A percentile compares a stretch with the other conserved stretches of the same genome.
Evolutionary conservation across 2,797 vertebrate genomes (phyloP).

Genomic region (Psittacula echo): DNA sequence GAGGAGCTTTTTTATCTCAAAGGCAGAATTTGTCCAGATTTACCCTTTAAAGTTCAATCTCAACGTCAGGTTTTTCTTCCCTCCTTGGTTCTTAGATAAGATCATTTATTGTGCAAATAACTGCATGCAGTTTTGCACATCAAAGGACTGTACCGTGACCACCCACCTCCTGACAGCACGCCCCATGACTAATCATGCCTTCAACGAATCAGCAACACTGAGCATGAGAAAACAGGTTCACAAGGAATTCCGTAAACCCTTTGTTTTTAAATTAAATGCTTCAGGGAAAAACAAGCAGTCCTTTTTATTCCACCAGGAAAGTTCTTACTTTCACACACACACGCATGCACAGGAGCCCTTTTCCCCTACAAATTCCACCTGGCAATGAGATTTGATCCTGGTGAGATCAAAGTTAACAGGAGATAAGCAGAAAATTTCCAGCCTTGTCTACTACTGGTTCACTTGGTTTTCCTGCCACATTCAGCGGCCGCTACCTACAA

Average conservation of each 20-base stretch:
- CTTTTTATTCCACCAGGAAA: not conserved
- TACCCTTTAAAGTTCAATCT: constrained; percentile 24
- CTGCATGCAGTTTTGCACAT: not conserved
- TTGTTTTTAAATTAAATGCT: not conserved
- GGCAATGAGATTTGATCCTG: not conserved
- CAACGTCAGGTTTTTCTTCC: constrained; percentile 10
- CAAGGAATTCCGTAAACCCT: not conserved
- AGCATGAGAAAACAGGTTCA: not conserved
- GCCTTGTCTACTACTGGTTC: not conserved
- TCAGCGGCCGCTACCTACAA: not conserved
- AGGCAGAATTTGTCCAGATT: constrained; percentile 21
- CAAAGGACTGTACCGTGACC: not conserved
- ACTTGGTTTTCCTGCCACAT: not conserved
- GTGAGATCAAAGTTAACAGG: not conserved
- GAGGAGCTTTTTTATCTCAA: constrained; percentile 8
- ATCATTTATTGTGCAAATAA: constrained; percentile 14
- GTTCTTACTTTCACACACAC: not conserved
- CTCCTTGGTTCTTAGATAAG: constrained; percentile 40
- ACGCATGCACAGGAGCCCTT: not conserved
- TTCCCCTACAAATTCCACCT: not conserved
- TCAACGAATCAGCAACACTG: not conserved
- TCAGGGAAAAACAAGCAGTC: not conserved
- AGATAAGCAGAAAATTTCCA: not conserved
- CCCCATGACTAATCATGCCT: not conserved
- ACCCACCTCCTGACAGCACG: not conserved